Evolutionary conservation across 2,888 invertebrate genomes (phyloP), one percentile per base, ranked within the genome.

Genomic region (Agrotis exclamationis): DNA sequence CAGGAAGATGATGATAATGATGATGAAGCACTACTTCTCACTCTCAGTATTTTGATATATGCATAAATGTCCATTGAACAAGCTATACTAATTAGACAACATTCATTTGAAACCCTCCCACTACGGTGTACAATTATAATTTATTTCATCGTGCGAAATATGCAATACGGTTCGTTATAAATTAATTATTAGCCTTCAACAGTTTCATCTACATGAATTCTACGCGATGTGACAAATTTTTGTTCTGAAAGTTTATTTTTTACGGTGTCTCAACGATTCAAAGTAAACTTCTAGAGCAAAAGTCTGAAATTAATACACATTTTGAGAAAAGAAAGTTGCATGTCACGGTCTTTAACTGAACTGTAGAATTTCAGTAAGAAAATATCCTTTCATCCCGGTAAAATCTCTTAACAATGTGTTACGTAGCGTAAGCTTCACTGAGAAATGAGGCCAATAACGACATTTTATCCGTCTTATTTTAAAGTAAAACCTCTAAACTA

Each of bases 291-390:
- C 33, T 33, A 33, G 33, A 7, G 5, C 6, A 33, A 28, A 39
- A 39, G 44, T 28, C 54, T 28, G 14, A 22, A 20, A 28, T 16
- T 22, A n/a, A 11, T 22, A 45, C 11, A 22, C n/a, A n/a, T 48
- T n/a, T 44, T 4, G 9, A 50, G 3, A 28, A 64, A 50, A 44
- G 22, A 75, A n/a, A 75, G n/a, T 11, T 24, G 45, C 56, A 50
- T 22, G 20, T 20, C 5, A 11, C 39, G 22, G 18, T 53, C 14
- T 18, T 47, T 54, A n/a, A 24, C 20, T 20, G 20, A 47, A 18
- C 16, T 53, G 22, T 24, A 16, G 2, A 20, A 22, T 28, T 45
- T 33, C 45, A 45, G 22, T 20, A 16, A 50, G 28, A 24, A 44
- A 44, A 33, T 63, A 44, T n/a, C 13, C 9, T 2, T 20, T n/a